Evolutionary conservation across 2,888 invertebrate species (phyloP).

Genomic region (Hypomecis punctinalis): DNA sequence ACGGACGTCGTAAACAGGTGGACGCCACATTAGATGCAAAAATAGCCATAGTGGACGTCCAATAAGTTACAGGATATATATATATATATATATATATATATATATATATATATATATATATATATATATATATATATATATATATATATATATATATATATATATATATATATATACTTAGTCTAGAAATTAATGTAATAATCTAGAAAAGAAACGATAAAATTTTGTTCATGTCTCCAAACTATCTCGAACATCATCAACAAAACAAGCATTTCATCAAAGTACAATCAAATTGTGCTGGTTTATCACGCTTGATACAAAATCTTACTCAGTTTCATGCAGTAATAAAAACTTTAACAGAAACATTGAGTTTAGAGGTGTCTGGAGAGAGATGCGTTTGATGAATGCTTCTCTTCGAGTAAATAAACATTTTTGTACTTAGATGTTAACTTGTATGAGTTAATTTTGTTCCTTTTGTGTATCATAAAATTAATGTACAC

Average conservation of each 20-base stretch:
- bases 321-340: conserved; percentile 22
- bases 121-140: no score
- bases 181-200: no score
- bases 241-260: not conserved
- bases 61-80: no score
- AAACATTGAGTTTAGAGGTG: conserved; percentile 21
- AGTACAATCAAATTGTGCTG: conserved; percentile 1
- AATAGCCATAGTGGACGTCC: no score
- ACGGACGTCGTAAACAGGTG: no score
- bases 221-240: not conserved
- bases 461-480: not conserved
- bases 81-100: no score
- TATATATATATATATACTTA: no score
- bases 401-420: conserved; percentile 26
- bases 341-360: conserved; percentile 32
- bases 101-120: no score
- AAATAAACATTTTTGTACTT: conserved; percentile 24
- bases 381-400: conserved; percentile 26
- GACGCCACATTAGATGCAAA: no score
- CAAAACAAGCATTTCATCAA: conserved; percentile 6
- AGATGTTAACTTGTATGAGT: not conserved
- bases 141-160: no score
- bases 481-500: not conserved
- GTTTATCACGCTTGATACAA: conserved; percentile 20
- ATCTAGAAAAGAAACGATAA: not conserved